These are phyloP conservation scores for Leptogaster cylindrica DNA, from an alignment of 2,888 invertebrate species.

Conservation along the genomic window DNA sequence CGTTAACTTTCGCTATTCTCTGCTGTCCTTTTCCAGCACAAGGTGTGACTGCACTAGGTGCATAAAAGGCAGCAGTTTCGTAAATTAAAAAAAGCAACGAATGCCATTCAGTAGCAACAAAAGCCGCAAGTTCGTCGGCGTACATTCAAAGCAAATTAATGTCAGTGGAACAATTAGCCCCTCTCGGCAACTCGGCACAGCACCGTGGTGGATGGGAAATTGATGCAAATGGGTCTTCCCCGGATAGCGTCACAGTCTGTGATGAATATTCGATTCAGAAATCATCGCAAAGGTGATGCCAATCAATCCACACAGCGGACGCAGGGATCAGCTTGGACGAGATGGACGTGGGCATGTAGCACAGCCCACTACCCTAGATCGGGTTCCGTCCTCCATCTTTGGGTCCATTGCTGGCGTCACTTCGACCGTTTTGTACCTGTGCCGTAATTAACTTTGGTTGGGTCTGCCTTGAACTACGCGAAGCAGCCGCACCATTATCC, in stretches of 20 bases:
- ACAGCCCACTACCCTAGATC: conserved; percentile 12
- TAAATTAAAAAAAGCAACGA: no score
- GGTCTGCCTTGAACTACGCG: no score
- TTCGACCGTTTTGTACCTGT: neutral
- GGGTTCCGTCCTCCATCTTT: neutral
- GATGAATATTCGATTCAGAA: neutral
- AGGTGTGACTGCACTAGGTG: no score
- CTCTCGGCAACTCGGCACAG: neutral
- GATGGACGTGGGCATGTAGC: neutral
- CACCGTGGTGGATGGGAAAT: no score
- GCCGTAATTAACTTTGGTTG: conserved; percentile 6
- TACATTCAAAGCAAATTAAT: conserved; percentile 14
- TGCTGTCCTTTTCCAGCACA: no score
- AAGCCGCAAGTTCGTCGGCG: no score
- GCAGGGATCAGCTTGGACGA: neutral
- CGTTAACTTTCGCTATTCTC: no score
- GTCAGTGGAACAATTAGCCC: conserved; percentile 12
- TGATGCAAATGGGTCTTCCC: no score
- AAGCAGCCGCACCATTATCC: no score
- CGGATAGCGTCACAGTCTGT: neutral
- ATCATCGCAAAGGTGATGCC: neutral
- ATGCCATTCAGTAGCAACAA: no score
- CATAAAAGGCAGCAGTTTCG: no score
- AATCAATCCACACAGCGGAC: neutral
- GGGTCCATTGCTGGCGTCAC: neutral